A percentile compares a stretch with the other conserved stretches of the same genome.
Evolutionary conservation across 2,113 vertebrate genomes (phyloP).

Genomic region (Eudyptes chrysolophus): DNA sequence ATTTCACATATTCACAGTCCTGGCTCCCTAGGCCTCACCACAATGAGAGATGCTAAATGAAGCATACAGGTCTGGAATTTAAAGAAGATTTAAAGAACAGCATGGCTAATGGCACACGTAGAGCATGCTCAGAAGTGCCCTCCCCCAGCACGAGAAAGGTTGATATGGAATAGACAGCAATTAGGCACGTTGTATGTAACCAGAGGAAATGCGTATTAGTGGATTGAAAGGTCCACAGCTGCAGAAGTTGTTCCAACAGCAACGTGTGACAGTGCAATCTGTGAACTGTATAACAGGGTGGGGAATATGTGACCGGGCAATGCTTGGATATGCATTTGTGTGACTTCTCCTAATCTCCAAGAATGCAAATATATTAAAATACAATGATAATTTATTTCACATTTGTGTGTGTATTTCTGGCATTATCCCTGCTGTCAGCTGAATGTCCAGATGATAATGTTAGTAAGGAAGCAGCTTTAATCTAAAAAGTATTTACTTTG

Average conservation of each 20-base stretch:
- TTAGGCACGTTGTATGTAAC: neutral
- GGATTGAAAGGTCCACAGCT: neutral
- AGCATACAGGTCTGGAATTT: neutral
- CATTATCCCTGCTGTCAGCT: neutral
- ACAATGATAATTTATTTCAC: neutral
- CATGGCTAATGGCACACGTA: neutral
- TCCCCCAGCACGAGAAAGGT: neutral
- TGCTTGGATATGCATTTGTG: neutral
- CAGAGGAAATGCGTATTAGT: rapidly evolving
- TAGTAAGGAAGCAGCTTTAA: neutral
- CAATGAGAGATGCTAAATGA: neutral
- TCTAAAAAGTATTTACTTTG: neutral
- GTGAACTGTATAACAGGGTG: neutral
- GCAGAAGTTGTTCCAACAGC: neutral
- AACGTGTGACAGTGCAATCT: neutral
- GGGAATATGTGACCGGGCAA: neutral
- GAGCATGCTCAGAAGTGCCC: neutral
- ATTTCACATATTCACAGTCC: neutral
- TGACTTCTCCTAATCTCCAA: neutral
- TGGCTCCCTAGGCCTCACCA: neutral
- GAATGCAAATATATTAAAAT: neutral
- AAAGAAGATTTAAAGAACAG: neutral
- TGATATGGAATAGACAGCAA: neutral
- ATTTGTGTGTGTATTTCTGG: neutral
- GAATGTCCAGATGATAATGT: neutral